These are phyloP conservation scores for Urocynchramus pylzowi DNA, from an alignment of 2,113 vertebrate species.

Conservation along the genomic window DNA sequence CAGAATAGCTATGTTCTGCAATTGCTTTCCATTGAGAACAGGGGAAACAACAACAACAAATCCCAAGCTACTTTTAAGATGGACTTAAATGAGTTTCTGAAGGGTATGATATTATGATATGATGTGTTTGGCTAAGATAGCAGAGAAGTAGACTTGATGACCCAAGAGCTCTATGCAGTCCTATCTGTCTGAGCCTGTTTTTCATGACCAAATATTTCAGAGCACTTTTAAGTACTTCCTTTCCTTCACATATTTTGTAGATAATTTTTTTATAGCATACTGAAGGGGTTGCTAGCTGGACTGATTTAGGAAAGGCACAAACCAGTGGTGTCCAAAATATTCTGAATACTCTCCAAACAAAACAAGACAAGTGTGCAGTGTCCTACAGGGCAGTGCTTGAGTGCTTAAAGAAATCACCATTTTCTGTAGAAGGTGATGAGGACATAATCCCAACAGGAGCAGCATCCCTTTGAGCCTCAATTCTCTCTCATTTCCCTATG, in stretches of 20 bases:
- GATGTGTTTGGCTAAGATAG: slow-evolving; percentile 27
- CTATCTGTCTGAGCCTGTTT: neutral
- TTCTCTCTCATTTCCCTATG: neutral
- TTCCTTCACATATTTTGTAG: slow-evolving; percentile 25
- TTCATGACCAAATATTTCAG: neutral
- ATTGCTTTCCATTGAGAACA: slow-evolving; percentile 13
- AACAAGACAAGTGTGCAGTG: neutral
- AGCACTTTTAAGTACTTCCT: neutral
- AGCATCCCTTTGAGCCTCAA: neutral
- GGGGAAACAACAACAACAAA: neutral
- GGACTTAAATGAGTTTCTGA: neutral
- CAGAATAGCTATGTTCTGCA: neutral
- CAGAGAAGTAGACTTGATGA: neutral
- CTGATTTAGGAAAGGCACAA: neutral
- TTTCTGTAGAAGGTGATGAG: neutral
- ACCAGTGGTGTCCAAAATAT: neutral
- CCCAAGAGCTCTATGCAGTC: neutral
- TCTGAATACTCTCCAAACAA: neutral
- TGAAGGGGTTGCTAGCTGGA: neutral
- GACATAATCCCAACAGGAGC: neutral
- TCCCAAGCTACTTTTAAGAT: neutral
- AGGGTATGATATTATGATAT: neutral
- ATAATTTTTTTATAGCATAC: neutral
- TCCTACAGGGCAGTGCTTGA: neutral
- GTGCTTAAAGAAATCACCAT: neutral